Evolutionary conservation across 1,140 invertebrate species (phyloP), one percentile per base, ranked within the genome.

Genomic region (Drosophila orosa): DNA sequence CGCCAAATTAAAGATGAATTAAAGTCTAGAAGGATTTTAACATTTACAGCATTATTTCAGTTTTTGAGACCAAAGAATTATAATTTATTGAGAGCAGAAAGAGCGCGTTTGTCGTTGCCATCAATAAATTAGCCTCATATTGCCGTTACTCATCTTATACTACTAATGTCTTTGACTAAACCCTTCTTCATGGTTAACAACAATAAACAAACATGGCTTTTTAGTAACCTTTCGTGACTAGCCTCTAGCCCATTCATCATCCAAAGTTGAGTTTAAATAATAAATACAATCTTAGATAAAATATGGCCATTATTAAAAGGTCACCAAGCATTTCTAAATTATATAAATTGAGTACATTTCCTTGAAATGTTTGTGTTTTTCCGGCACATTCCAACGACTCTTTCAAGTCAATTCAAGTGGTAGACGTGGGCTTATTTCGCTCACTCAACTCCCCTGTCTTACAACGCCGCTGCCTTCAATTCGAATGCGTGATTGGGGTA

Each of bases 401-500:
- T 68, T 33, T 8, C n/a, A 31, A 40, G 24, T 47, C 27, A 22
- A 50, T 24, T 54, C 27, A 66, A 68, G 61, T 54, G 61, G 65
- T 24, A 31, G 44, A 55, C 63, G 68, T 71, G 39, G 50, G 42
- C 44, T 17, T 45, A 44, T 68, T 65, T 22, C 15, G 22, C 60
- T 39, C 19, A 29, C 54, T 58, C 27, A n/a, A 29, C 54, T 31
- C 27, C 56, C 60, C 44, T 17, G 27, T 10, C 25, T 22, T 42
- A 39, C 66, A 65, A 63, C 61, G 61, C 37, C 61, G 24, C 52
- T 71, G 39, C 52, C 66, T 15, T 39, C 65, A 39, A 58, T 71
- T 72, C 39, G 65, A 58, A 35, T 71, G 68, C 68, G 68, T 72
- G 68, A 71, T 71, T 57, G 65, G 65, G 65, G 65, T 68, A 66